Base-by-base conservation (phyloP, 2,113 vertebrate species). In the Leptodactylus fuscus region DNA sequence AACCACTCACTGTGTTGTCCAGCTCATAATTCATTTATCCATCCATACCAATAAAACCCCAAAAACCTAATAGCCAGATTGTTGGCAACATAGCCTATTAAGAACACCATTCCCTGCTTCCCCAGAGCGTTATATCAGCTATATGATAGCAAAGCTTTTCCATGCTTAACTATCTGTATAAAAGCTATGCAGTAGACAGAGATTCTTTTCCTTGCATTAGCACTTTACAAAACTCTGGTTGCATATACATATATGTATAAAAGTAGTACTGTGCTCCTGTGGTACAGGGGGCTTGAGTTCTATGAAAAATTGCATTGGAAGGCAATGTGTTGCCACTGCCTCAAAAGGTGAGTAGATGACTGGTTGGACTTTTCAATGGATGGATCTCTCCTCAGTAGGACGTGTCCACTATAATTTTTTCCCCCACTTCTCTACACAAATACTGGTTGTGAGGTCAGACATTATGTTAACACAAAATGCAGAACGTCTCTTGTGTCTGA, bases 401-500 rank as follows among this genome's bases (percentile, higher is more conserved):
- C 18, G 5, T 53, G 13, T 8, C 73, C 73, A 49, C 27, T 5
- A 38, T 79, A n/a, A n/a, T n/a, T n/a, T n/a, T 22, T 12, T 55
- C 38, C 20, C 60, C 60, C 51, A 79, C 51, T 60, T 36, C 44
- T 49, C 44, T 60, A 60, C 9, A 34, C 46, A 20, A 32, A 51
- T 13, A 76, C 83, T 69, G 58, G 24, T 51, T 85, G 29, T 85
- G 83, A 85, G 83, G 83, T 85, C 79, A 62, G 74, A 51, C 55
- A 77, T 44, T 44, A 44, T 77, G 5, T 83, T 82, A 81, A 69
- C 13, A 36, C n/a, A 76, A 49, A n/a, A 12, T 41, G 81, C 5
- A 3, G 53, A n/a, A 73, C 27, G 48, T 53, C 27, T 65, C 78
- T 80, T 48, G 58, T 32, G 58, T 22, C 24, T 65, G 53, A 79